Percentiles rank a stretch among this genome's conserved stretches.
These are phyloP conservation scores for Caprella mutica DNA, from an alignment of 2,888 invertebrate genomes.

Conservation along the genomic window DNA sequence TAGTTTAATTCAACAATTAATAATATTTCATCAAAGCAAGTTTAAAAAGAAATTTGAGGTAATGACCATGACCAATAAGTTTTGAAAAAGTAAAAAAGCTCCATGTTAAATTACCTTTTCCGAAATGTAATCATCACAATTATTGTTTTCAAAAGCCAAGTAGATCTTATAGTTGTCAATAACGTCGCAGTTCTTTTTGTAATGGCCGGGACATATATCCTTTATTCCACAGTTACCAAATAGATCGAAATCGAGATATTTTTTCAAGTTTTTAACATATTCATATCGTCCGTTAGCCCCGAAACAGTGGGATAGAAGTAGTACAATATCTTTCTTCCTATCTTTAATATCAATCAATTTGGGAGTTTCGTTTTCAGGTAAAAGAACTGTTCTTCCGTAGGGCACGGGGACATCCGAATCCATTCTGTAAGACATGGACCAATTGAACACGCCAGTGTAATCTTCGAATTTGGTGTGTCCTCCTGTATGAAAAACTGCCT, in stretches of 20 bases:
- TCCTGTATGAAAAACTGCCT: conserved; percentile 47
- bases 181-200: conserved; percentile 48
- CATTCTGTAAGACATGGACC: conserved; percentile 46
- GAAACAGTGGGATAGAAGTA: conserved; percentile 38
- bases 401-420: conserved; percentile 42
- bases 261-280: conserved; percentile 38
- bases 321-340: conserved; percentile 34
- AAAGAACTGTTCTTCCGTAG: conserved; percentile 40
- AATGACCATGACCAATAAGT: too few relatives aligned
- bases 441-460: conserved; percentile 50
- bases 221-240: conserved; percentile 40
- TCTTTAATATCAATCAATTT: conserved; percentile 14
- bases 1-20: too few relatives aligned
- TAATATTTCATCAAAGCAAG: too few relatives aligned
- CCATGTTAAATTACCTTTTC: conserved; percentile 54
- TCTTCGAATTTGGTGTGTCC: conserved; percentile 39
- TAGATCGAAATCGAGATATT: conserved; percentile 38
- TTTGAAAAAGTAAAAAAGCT: too few relatives aligned
- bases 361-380: neutral
- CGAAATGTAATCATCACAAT: conserved; percentile 57
- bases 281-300: conserved; percentile 38
- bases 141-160: conserved; percentile 57
- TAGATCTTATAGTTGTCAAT: conserved; percentile 55
- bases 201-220: conserved; percentile 47
- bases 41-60: too few relatives aligned